Percentiles rank a stretch among this genome's conserved stretches.
Conservation (phyloP, 2,797 vertebrate species). For the Lepilemur ruficaudatus region DNA sequence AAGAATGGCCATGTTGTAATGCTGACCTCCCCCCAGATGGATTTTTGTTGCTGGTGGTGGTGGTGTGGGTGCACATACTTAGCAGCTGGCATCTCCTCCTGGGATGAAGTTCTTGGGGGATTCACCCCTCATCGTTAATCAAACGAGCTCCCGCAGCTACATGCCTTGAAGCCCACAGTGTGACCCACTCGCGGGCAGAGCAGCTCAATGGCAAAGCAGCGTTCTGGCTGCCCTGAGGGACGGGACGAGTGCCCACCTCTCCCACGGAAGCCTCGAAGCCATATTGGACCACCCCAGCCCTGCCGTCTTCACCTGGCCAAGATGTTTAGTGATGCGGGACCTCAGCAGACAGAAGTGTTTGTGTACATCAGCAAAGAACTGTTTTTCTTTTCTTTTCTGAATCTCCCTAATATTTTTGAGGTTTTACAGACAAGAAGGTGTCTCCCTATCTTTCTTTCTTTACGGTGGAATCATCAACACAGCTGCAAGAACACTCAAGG, state of each 20-base stretch:
- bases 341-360: neutral
- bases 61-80: neutral
- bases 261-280: neutral
- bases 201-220: too few relatives aligned
- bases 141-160: neutral
- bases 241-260: neutral
- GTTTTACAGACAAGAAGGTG: neutral
- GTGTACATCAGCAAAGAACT: too few relatives aligned
- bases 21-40: too few relatives aligned
- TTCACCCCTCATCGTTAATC: neutral
- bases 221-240: neutral
- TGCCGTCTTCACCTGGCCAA: too few relatives aligned
- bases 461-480: neutral
- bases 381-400: neutral
- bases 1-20: too few relatives aligned
- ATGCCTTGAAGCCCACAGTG: neutral
- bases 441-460: neutral
- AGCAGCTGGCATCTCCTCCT: too few relatives aligned
- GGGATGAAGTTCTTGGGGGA: neutral
- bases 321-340: neutral
- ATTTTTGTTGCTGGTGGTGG: neutral
- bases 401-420: neutral
- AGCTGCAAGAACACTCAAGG: fast-evolving
- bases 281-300: too few relatives aligned
- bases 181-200: fast-evolving